Evolutionary conservation across 1,140 invertebrate species (phyloP).

Genomic region (Stegodyphus mimosarum): DNA sequence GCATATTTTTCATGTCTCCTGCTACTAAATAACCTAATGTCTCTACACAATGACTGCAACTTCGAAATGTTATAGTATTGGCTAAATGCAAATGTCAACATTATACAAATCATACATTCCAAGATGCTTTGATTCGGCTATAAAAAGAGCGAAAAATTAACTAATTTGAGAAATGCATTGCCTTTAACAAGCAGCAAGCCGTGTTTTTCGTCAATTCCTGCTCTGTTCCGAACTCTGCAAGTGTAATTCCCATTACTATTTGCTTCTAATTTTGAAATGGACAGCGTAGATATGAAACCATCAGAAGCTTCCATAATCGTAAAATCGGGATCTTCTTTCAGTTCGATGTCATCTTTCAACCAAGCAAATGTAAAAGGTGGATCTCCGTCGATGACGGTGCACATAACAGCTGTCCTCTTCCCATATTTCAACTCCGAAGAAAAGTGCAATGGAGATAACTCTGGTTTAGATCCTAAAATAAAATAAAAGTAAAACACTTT

Average conservation of each 20-base stretch:
- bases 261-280: background rate
- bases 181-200: background rate
- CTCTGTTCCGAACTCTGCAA: background rate
- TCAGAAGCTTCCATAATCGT: background rate
- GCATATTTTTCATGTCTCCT: too few species aligned
- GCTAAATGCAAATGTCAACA: too few species aligned
- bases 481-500: background rate
- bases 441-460: slow-evolving; percentile 61
- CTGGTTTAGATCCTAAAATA: slow-evolving; percentile 11
- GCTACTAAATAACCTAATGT: too few species aligned
- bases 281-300: background rate
- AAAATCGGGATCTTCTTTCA: background rate
- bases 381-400: slow-evolving; percentile 61
- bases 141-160: too few species aligned
- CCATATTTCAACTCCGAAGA: slow-evolving; percentile 75
- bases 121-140: too few species aligned
- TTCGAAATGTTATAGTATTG: too few species aligned
- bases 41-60: too few species aligned
- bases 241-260: slow-evolving; percentile 2
- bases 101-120: too few species aligned
- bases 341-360: slow-evolving; percentile 60
- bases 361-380: slow-evolving; percentile 62
- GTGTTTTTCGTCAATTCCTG: background rate
- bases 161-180: background rate
- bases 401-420: slow-evolving; percentile 73